Percentiles rank a stretch among this genome's conserved stretches.
These are phyloP conservation scores for Oryctes rhinoceros DNA, from an alignment of 1,140 invertebrate species.

Conservation along the genomic window DNA sequence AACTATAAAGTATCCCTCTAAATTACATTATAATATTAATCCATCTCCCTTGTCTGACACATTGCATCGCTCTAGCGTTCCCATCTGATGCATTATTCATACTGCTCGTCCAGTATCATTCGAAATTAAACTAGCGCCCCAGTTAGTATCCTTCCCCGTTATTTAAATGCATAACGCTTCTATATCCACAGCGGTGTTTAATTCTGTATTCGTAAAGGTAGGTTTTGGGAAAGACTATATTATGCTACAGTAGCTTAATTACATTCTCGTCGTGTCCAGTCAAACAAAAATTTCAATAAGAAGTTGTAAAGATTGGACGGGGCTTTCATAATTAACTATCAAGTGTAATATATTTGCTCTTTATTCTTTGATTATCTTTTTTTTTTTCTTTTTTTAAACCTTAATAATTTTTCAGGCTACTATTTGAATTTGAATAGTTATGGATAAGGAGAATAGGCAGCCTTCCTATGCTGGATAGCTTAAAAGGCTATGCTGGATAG, in stretches of 20 bases:
- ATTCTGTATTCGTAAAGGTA: not conserved
- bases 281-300: not conserved
- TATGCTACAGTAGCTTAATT: not conserved
- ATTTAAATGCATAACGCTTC: not conserved
- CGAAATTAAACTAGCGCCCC: not conserved
- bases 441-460: too few relatives aligned
- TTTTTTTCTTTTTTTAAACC: too few relatives aligned
- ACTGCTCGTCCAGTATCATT: not conserved
- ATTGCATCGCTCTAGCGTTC: not conserved
- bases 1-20: not conserved
- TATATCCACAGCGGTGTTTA: not conserved
- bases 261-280: too few relatives aligned
- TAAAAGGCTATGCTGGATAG: too few relatives aligned
- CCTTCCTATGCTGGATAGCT: too few relatives aligned
- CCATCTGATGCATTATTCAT: slow-evolving; percentile 3
- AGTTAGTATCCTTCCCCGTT: not conserved
- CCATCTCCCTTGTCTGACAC: not conserved
- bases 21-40: slow-evolving; percentile 16
- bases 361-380: too few relatives aligned
- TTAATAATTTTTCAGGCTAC: too few relatives aligned
- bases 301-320: not conserved
- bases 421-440: too few relatives aligned
- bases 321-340: too few relatives aligned
- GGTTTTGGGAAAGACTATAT: not conserved
- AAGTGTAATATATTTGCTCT: too few relatives aligned